Evolutionary conservation across 2,113 vertebrate species (phyloP).

Genomic region (Psophia crepitans): DNA sequence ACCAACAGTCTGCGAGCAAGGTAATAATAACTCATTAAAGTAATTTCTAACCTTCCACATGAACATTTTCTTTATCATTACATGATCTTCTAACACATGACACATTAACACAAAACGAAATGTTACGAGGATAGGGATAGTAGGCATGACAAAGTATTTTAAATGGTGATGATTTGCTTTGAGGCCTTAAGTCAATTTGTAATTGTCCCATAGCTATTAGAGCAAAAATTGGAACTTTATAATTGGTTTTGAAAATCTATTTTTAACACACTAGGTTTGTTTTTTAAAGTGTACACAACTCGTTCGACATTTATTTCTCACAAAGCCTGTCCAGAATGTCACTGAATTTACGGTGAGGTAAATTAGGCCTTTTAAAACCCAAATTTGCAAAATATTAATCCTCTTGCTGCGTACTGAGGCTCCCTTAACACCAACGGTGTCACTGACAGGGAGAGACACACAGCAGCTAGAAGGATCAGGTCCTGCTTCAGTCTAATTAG

Average conservation of each 20-base stretch:
- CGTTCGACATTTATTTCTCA: neutral
- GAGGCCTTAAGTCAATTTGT: slow-evolving; percentile 55
- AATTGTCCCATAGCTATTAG: slow-evolving; percentile 51
- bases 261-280: slow-evolving; percentile 29
- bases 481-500: neutral
- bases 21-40: slow-evolving; percentile 63
- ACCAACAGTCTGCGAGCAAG: slow-evolving; percentile 31
- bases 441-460: neutral
- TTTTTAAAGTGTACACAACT: neutral
- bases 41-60: slow-evolving; percentile 56
- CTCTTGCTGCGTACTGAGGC: neutral
- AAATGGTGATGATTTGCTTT: slow-evolving; percentile 49
- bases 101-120: slow-evolving; percentile 57
- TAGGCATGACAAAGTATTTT: slow-evolving; percentile 56
- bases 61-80: slow-evolving; percentile 55
- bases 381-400: slow-evolving; percentile 32
- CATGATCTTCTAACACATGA: slow-evolving; percentile 56
- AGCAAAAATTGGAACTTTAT: slow-evolving; percentile 41
- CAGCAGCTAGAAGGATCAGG: neutral
- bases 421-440: neutral
- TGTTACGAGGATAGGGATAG: slow-evolving; percentile 21
- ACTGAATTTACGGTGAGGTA: neutral
- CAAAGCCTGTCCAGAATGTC: neutral
- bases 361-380: slow-evolving; percentile 7
- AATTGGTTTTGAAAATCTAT: slow-evolving; percentile 53